Evolutionary conservation across 1,140 invertebrate genomes (phyloP), one percentile per base, ranked within the genome.

Genomic region (Copidosoma floridanum): DNA sequence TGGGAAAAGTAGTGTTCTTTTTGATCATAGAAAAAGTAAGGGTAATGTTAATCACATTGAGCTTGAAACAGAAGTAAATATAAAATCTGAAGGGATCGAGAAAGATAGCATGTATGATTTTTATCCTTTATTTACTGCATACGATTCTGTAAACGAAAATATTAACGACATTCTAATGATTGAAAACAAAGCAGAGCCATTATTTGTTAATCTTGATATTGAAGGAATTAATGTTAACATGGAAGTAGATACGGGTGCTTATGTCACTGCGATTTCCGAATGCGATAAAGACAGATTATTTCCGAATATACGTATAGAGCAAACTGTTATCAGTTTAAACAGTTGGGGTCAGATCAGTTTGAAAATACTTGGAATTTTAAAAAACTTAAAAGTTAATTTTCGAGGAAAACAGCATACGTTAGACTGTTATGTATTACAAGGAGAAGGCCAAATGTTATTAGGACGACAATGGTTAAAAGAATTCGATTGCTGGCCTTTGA

Each of bases 401-500:
- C 20, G 7, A 4, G 24, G 24, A 12, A 24, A 46, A 24, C 20
- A 4, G 11, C 4, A 23, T 7, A 46, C 7, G 6, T 8, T 46
- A 23, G n/a, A 23, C 12, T 29, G 27, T 27, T 29, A n/a, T 3
- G 16, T 50, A 14, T 8, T 50, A 8, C 27, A 32, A 50, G 16
- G 47, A n/a, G n/a, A 47, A 11, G n/a, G n/a, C 7, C 4, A 5
- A 16, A 24, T 27, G 16, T 10, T 29, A 14, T 29, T 50, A 11
- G 26, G 10, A 11, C 3, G 16, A 50, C 43, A 50, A 16, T 29
- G 47, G 16, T 16, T 56, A 35, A 54, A 29, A 47, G 68, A 38
- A 63, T 63, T 37, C 47, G 66, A 27, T 66, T 61, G 16, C 47
- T 60, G 56, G 47, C 63, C 26, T 54, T 65, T 23, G 6, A 21